These are phyloP conservation scores for Rhabdornis inornatus DNA, from an alignment of 2,113 vertebrate species.

Conservation along the genomic window DNA sequence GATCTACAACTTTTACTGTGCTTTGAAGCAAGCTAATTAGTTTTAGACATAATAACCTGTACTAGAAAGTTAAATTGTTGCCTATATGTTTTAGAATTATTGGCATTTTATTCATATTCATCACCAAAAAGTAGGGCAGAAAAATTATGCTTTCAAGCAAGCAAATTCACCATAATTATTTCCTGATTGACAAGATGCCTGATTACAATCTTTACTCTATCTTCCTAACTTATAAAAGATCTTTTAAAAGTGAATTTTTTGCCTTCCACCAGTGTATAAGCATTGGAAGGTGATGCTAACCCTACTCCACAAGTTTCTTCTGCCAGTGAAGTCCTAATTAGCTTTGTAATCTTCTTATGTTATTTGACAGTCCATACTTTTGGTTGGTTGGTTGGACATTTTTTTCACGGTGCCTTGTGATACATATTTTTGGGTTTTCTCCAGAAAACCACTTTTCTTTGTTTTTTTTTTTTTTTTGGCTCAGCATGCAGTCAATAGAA, in stretches of 20 bases:
- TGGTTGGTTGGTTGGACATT: not conserved
- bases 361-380: not conserved
- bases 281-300: not conserved
- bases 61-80: not conserved
- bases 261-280: not conserved
- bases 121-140: not conserved
- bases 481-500: not conserved
- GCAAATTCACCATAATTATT: not conserved
- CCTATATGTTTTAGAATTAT: not conserved
- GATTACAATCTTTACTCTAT: not conserved
- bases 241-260: not conserved
- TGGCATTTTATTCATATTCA: not conserved
- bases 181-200: not conserved
- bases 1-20: not conserved
- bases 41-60: not conserved
- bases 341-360: not conserved
- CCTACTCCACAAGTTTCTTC: not conserved
- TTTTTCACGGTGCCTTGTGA: no score
- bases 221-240: not conserved
- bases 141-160: constrained; percentile 1
- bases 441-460: not conserved
- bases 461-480: not conserved
- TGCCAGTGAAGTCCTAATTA: not conserved
- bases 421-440: not conserved
- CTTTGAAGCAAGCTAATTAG: not conserved